Base-by-base conservation (phyloP, 92 coral and sea anemone genomes). In the Porites lobata region DNA sequence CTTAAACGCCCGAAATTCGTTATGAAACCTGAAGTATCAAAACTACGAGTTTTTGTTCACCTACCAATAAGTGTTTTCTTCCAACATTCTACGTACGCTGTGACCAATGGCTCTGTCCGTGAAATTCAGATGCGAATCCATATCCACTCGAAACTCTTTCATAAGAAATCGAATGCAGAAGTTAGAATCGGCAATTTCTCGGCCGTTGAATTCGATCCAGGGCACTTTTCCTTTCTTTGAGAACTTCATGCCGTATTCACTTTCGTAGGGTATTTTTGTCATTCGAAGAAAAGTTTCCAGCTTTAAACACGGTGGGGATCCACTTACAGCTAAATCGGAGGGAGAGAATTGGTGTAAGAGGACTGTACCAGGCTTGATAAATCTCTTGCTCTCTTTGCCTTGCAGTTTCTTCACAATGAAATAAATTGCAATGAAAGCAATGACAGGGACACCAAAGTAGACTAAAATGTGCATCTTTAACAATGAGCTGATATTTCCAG, bases 141-240 rank as follows among this genome's bases (percentile, higher is more conserved):
- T 61, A 50, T 90, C 90, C 38, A 92, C 91, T 9, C 79, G 83
- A 83, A 94, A 92, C 86, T 94, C 94, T 57, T 90, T 92, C 80
- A 79, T 72, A 5, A 94, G 85, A 84, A 92, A 92, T 53, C 86
- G 72, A 78, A 90, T 82, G 43, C 98, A 95, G 92, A 87, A 88
- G 81, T 95, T 92, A 2, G 95, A 92, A 84, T 94, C 98, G 59
- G 93, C 96, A 10, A 93, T 87, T 21, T 83, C 84, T 51, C 85
- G 68, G 0, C 89, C 92, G 77, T 95, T 93, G 79, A 84, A 85
- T 82, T 84, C 94, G 18, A 95, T 89, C 93, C 95, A 95, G 9
- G 98, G 98, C 51, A 84, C 82, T 75, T 95, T 95, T 0, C 98
- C 94, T 72, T 95, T 95, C 69, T 77, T 88, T 6, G 92, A 92